These are phyloP conservation scores for Eublepharis macularius DNA, from an alignment of 2,113 vertebrate species.

Conservation along the genomic window DNA sequence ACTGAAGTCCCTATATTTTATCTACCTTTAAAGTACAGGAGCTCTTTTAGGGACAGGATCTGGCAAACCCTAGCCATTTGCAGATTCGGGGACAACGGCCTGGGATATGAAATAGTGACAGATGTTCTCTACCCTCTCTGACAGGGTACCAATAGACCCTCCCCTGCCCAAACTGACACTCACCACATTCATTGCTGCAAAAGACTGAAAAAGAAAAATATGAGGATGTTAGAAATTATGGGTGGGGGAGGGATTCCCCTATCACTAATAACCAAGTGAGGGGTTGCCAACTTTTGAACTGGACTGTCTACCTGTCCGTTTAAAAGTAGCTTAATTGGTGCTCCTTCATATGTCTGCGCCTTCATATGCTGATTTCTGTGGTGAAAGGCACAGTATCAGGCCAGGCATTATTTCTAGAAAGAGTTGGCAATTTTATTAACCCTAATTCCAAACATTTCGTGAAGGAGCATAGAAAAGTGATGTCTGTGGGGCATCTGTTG, in stretches of 20 bases:
- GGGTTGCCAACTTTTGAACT: neutral
- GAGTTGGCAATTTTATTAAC: too few species aligned
- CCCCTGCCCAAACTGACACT: neutral
- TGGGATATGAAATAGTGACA: neutral
- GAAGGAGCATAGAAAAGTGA: too few species aligned
- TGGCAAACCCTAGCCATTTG: neutral
- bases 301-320: neutral
- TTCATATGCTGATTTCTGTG: neutral
- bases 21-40: too few species aligned
- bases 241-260: neutral
- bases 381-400: neutral
- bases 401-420: neutral
- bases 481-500: neutral
- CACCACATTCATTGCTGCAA: conserved; percentile 29
- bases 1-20: too few species aligned
- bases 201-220: conserved; percentile 4
- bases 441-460: too few species aligned
- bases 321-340: neutral
- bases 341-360: too few species aligned
- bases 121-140: neutral
- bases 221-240: neutral
- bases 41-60: neutral
- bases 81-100: neutral
- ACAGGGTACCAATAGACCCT: neutral
- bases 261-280: neutral